Evolutionary conservation across 2,888 invertebrate genomes (phyloP).

Genomic region (Galerucella pusilla): DNA sequence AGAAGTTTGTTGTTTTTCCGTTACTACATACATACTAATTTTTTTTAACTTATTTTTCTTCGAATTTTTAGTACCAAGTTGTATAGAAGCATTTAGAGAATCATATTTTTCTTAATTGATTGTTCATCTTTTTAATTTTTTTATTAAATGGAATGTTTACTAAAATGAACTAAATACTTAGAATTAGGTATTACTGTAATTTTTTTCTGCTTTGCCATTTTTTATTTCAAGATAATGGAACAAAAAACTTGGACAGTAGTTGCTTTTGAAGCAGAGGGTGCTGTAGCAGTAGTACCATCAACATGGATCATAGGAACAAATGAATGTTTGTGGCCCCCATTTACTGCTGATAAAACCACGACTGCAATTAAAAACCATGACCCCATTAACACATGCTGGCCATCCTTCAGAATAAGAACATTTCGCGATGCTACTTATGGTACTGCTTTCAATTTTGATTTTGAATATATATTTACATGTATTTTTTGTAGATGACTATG

Average conservation of each 20-base stretch:
- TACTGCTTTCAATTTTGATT: conserved; percentile 11
- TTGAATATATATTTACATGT: conserved; percentile 13
- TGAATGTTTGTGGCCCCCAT: conserved; percentile 13
- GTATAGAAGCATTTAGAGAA: background rate
- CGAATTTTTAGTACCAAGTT: background rate
- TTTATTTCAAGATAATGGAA: background rate
- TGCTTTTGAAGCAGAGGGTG: too few relatives aligned
- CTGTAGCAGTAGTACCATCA: conserved; percentile 6
- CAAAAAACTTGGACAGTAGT: too few relatives aligned
- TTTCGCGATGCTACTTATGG: conserved; percentile 20
- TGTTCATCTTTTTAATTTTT: too few relatives aligned
- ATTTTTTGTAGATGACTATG: conserved; percentile 16
- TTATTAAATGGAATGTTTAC: too few relatives aligned
- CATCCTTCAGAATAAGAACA: conserved; percentile 5
- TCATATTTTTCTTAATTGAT: background rate
- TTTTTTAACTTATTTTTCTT: conserved; percentile 1
- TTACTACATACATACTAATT: conserved; percentile 15
- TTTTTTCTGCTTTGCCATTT: background rate
- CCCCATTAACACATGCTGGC: conserved; percentile 4
- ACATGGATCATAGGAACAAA: conserved; percentile 16
- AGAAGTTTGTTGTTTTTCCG: conserved; percentile 19
- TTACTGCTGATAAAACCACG: background rate
- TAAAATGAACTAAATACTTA: too few relatives aligned
- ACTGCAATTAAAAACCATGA: conserved; percentile 16
- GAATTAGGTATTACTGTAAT: background rate